phyloP scores from a whole-genome alignment of 2,797 vertebrate species.

The Neosilurus mollespiculum region DNA sequence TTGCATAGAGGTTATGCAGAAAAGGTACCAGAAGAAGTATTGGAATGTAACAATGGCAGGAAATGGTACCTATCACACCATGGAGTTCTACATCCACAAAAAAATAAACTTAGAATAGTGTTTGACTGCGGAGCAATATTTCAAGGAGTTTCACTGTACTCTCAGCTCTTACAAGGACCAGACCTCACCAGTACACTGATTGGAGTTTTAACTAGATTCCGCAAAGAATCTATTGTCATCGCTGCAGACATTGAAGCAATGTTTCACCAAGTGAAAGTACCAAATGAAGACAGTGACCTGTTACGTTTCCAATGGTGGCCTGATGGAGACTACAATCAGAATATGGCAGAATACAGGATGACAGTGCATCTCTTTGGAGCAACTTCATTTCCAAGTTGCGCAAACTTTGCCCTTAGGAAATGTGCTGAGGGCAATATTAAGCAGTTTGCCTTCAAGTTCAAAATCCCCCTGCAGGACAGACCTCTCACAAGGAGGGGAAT shows the following conservation, averaged over 20 bases:
- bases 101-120: no score
- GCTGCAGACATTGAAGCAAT: neutral
- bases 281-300: neutral
- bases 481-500: conserved; percentile 18
- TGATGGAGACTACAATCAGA: neutral
- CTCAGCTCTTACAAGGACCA: no score
- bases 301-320: neutral
- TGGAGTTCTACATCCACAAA: no score
- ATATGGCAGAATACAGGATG: neutral
- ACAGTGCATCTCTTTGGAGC: neutral
- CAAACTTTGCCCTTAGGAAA: neutral
- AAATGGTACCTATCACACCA: no score
- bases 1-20: no score
- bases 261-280: neutral
- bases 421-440: neutral
- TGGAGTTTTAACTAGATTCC: no score
- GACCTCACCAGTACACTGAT: no score
- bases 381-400: neutral
- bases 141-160: no score
- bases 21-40: no score
- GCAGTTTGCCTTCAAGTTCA: neutral
- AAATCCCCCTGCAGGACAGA: neutral
- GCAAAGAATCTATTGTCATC: neutral
- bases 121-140: no score
- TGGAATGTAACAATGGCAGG: no score